Evolutionary conservation across 2,113 vertebrate species (phyloP), one percentile per base, ranked within the genome.

Genomic region (Tupaia chinensis): DNA sequence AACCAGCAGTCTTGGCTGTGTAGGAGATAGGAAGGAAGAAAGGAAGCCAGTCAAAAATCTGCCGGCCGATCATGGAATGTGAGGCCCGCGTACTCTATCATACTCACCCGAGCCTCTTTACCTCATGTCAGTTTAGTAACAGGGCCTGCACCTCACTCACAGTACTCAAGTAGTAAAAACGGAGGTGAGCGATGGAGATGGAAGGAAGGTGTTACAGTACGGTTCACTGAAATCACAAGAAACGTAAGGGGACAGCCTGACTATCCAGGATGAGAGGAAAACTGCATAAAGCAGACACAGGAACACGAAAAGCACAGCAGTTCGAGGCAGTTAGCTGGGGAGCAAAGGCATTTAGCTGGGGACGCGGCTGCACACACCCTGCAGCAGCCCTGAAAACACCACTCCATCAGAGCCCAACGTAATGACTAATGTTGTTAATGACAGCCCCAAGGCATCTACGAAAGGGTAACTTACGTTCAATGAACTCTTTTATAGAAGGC

Each of bases 401-500:
- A 92, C 61, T 88, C 60, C 66, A 78, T 83, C 69, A 92, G 27
- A 69, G 32, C 32, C 87, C 56, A 44, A 73, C 17, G 13, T 83
- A 79, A 87, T 44, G 68, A 93, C 27, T 80, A 78, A 53, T 72
- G 81, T 56, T 74, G 90, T 69, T 70, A 95, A 60, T 17, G 66
- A 94, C 4, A 79, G 78, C 58, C 66, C 68, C 90, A 87, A 92
- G 74, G 76, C 93, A 96, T 93, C 73, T 82, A 91, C 93, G 94
- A 97, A 93, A 92, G 53, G n/a, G 76, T 79, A 94, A 92, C 96
- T 96, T 97, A 96, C 60, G 54, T 94, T 97, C 85, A 95, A 94
- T 86, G 81, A 97, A 96, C 85, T 96, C 85, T 97, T 97, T 97
- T 96, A 95, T 96, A 98, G 95, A 96, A 97, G 94, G 65, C 69